phyloP scores from a whole-genome alignment of 2,888 invertebrate genomes.

The Lasioglossum calceatum region DNA sequence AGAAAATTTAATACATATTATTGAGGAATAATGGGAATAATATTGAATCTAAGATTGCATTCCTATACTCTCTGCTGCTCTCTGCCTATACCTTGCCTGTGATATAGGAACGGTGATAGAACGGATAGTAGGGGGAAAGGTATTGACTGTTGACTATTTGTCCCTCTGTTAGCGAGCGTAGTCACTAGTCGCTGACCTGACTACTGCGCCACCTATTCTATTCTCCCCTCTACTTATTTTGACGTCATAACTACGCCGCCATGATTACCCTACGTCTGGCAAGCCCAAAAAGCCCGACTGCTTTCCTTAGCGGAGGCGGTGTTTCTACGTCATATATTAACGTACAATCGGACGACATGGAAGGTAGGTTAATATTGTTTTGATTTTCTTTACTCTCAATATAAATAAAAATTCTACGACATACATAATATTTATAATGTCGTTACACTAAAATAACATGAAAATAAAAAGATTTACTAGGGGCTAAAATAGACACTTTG shows the following conservation, averaged over 20 bases:
- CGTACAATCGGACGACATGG: conserved; percentile 82
- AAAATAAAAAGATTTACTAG: not conserved
- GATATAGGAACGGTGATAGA: no score
- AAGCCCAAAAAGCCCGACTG: conserved; percentile 63
- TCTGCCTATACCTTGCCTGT: no score
- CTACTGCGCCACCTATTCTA: no score
- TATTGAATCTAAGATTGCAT: no score
- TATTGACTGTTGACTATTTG: no score
- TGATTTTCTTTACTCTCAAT: not conserved
- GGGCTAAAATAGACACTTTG: not conserved
- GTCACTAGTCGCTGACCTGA: no score
- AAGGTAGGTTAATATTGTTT: conserved; percentile 75
- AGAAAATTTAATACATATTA: no score
- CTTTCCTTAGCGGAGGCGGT: conserved; percentile 77
- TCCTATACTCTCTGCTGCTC: no score
- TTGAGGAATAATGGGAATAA: no score
- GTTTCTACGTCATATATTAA: conserved; percentile 80
- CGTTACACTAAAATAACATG: not conserved
- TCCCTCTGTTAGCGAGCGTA: no score
- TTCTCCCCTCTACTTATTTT: not conserved
- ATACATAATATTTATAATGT: not conserved
- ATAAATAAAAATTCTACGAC: conserved; percentile 18
- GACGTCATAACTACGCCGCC: not conserved
- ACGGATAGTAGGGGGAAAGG: no score
- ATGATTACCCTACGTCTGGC: not conserved